Percentiles rank a stretch among this genome's conserved stretches.
Conservation (phyloP, 2,888 invertebrate genomes). For the Calameuta idolon region DNA sequence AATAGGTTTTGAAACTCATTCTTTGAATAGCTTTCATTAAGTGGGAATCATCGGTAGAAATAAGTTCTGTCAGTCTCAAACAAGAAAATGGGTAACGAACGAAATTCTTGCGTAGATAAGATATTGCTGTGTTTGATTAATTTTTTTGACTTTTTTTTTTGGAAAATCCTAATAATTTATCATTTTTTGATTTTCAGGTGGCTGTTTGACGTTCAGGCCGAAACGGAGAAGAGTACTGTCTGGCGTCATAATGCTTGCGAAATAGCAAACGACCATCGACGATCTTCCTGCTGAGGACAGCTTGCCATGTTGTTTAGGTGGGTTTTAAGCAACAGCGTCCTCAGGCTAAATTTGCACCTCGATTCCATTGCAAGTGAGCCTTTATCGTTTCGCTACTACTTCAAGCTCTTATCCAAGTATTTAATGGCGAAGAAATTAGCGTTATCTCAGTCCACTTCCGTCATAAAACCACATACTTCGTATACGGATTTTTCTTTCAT, state of each 20-base stretch:
- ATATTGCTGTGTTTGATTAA: background rate
- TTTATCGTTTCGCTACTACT: background rate
- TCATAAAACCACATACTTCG: constrained; percentile 44
- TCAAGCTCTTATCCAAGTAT: background rate
- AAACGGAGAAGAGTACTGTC: constrained; percentile 52
- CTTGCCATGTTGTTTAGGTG: constrained; percentile 65
- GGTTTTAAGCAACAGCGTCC: background rate
- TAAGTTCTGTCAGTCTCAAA: background rate
- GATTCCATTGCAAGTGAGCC: background rate
- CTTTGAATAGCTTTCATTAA: background rate
- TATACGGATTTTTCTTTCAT: background rate
- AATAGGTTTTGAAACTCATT: background rate
- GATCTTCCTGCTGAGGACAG: constrained; percentile 59
- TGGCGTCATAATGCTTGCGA: constrained; percentile 59
- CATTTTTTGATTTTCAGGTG: constrained; percentile 51
- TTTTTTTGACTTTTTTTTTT: background rate
- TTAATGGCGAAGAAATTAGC: background rate
- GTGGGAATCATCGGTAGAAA: background rate
- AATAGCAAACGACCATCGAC: constrained; percentile 56
- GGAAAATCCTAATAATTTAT: background rate
- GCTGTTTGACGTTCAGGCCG: constrained; percentile 55
- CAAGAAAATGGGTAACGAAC: background rate
- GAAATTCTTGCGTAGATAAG: background rate
- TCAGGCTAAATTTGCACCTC: background rate
- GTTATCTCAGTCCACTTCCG: constrained; percentile 59